Evolutionary conservation across 2,888 invertebrate species (phyloP).

Genomic region (Harmothoe impar): DNA sequence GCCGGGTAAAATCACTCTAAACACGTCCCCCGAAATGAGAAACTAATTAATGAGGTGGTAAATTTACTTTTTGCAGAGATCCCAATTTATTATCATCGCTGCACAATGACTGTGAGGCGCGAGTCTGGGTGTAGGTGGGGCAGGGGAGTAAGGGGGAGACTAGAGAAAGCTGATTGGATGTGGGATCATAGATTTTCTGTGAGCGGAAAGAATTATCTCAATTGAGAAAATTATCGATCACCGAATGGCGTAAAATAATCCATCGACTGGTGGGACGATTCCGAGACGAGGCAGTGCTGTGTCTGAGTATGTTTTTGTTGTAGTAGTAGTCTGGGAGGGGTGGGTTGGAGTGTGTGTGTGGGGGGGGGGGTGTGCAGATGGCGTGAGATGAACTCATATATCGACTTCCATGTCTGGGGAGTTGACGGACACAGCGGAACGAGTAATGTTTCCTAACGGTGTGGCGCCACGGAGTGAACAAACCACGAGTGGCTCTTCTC

Average conservation of each 20-base stretch:
- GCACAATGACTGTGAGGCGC: not conserved
- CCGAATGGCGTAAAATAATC: not conserved
- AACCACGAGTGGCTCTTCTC: not conserved
- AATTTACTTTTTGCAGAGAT: not conserved
- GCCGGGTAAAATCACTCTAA: conserved; percentile 8
- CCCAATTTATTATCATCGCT: not conserved
- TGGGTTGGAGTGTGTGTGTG: too few relatives aligned
- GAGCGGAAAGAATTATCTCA: conserved; percentile 11
- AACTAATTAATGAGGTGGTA: conserved; percentile 46
- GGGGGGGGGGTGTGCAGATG: not conserved
- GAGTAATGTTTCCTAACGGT: conserved; percentile 6
- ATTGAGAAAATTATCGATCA: conserved; percentile 29
- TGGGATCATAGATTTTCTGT: not conserved
- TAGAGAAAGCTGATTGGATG: not conserved
- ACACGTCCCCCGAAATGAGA: conserved; percentile 31
- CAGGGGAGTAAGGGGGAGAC: not conserved
- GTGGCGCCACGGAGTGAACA: not conserved
- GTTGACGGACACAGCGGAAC: not conserved
- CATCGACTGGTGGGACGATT: not conserved
- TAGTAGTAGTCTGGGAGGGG: too few relatives aligned
- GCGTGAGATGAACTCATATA: conserved; percentile 12
- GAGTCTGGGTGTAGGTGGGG: not conserved
- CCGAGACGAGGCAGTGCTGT: too few relatives aligned
- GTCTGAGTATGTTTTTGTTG: too few relatives aligned
- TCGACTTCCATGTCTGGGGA: not conserved